Percentiles rank a stretch among this genome's conserved stretches.
Conservation (phyloP, 2,113 vertebrate species). For the Catharus minimus region DNA sequence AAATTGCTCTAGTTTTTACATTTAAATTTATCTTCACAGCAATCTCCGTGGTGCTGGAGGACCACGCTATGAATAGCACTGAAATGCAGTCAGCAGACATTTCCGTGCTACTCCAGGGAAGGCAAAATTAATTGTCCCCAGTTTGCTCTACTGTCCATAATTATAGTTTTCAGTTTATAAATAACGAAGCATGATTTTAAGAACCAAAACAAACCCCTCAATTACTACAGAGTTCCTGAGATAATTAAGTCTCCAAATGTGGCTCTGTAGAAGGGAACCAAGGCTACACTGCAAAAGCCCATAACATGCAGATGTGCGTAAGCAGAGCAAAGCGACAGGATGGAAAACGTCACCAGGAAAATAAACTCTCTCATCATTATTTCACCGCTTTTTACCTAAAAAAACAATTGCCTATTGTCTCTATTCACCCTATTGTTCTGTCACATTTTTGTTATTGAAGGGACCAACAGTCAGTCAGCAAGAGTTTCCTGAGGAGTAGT, state of each 20-base stretch:
- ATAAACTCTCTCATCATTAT: conserved; percentile 45
- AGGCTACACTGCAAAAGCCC: neutral
- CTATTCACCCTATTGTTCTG: conserved; percentile 28
- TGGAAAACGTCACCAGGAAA: conserved; percentile 58
- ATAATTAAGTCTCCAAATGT: conserved; percentile 57
- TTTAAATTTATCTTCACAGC: conserved; percentile 1
- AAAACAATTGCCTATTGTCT: conserved; percentile 64
- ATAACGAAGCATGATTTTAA: conserved; percentile 14
- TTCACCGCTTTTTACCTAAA: conserved; percentile 47
- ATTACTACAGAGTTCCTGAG: conserved; percentile 18
- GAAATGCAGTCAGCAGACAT: conserved; percentile 34
- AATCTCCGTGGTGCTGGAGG: neutral
- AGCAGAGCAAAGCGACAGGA: conserved; percentile 26
- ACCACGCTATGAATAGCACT: neutral
- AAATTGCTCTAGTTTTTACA: neutral
- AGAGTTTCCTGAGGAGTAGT: conserved; percentile 47
- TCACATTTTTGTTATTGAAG: conserved; percentile 14
- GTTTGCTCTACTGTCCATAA: conserved; percentile 45
- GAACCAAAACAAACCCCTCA: conserved; percentile 35
- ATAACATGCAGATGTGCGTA: conserved; percentile 18
- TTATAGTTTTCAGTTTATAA: conserved; percentile 54
- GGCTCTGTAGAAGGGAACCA: neutral
- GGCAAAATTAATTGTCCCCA: conserved; percentile 53
- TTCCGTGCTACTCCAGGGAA: conserved; percentile 13
- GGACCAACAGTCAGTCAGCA: neutral